Percentiles rank a stretch among this genome's conserved stretches.
Evolutionary conservation across 2,888 invertebrate species (phyloP).

Genomic region (Metellina segmentata): DNA sequence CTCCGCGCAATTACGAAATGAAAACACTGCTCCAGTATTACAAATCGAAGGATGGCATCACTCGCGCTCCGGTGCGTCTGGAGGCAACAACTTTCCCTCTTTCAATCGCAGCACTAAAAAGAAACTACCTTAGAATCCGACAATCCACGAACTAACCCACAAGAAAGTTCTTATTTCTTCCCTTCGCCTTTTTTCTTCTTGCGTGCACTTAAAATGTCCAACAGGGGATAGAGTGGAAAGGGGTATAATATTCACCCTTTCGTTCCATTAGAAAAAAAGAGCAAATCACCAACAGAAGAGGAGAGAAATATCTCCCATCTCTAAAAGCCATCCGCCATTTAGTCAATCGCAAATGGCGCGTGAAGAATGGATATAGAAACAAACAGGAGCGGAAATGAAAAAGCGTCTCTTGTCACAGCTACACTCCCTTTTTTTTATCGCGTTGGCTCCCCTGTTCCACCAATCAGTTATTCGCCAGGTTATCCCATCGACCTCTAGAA

Average conservation of each 20-base stretch:
- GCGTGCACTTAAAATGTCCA: background rate
- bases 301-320: background rate
- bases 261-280: background rate
- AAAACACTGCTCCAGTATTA: background rate
- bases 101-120: background rate
- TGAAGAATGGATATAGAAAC: constrained; percentile 32
- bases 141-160: background rate
- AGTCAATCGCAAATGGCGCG: constrained; percentile 35
- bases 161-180: background rate
- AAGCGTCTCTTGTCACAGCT: constrained; percentile 45
- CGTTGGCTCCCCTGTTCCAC: background rate
- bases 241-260: background rate
- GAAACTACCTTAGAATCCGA: background rate
- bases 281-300: background rate
- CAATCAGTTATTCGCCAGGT: constrained; percentile 19
- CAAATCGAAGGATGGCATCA: background rate
- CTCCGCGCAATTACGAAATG: background rate
- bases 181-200: background rate
- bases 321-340: background rate
- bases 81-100: background rate
- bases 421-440: constrained; percentile 11
- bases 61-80: background rate
- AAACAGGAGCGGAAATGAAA: constrained; percentile 58
- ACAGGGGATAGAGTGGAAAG: background rate
- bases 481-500: background rate